Percentiles rank a stretch among this genome's conserved stretches.
phyloP scores from a whole-genome alignment of 1,140 invertebrate species.

The Leptinotarsa texana region DNA sequence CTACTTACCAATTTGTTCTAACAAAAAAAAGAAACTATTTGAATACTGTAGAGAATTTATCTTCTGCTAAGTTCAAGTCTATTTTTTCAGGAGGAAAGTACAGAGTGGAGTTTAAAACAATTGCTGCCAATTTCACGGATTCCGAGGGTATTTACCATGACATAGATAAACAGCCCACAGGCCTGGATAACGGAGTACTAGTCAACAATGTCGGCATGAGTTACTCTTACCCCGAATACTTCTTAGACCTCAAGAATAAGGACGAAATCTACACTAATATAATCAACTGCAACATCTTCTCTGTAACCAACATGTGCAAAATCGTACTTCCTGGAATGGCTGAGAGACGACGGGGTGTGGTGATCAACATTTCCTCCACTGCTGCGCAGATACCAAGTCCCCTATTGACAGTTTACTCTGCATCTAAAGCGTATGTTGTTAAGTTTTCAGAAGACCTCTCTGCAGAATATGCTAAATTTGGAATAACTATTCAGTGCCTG shows the following conservation, averaged over 20 bases:
- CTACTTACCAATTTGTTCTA: too few relatives aligned
- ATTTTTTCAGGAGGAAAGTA: slow-evolving; percentile 66
- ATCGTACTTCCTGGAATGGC: slow-evolving; percentile 90
- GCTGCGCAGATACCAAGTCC: slow-evolving; percentile 80
- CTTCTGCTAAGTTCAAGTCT: background rate
- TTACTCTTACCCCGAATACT: slow-evolving; percentile 86
- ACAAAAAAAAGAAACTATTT: too few relatives aligned
- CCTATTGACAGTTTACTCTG: slow-evolving; percentile 84
- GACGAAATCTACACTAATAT: slow-evolving; percentile 63
- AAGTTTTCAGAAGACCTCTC: slow-evolving; percentile 82
- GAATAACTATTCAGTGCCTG: slow-evolving; percentile 83
- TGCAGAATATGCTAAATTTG: slow-evolving; percentile 75
- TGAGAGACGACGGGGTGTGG: slow-evolving; percentile 77
- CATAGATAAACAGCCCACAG: slow-evolving; percentile 74
- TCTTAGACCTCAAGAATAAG: slow-evolving; percentile 70
- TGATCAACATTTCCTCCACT: slow-evolving; percentile 92
- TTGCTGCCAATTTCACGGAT: slow-evolving; percentile 83
- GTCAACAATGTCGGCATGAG: slow-evolving; percentile 96
- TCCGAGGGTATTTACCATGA: slow-evolving; percentile 72
- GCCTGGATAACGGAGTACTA: slow-evolving; percentile 86
- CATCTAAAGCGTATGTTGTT: slow-evolving; percentile 86
- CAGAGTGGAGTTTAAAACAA: slow-evolving; percentile 78
- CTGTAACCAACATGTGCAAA: slow-evolving; percentile 80
- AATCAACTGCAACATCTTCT: slow-evolving; percentile 73
- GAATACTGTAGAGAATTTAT: too few relatives aligned